A percentile compares a stretch with the other conserved stretches of the same genome.
Conservation (phyloP, 2,797 vertebrate genomes). For the Xiphophorus birchmanni region DNA sequence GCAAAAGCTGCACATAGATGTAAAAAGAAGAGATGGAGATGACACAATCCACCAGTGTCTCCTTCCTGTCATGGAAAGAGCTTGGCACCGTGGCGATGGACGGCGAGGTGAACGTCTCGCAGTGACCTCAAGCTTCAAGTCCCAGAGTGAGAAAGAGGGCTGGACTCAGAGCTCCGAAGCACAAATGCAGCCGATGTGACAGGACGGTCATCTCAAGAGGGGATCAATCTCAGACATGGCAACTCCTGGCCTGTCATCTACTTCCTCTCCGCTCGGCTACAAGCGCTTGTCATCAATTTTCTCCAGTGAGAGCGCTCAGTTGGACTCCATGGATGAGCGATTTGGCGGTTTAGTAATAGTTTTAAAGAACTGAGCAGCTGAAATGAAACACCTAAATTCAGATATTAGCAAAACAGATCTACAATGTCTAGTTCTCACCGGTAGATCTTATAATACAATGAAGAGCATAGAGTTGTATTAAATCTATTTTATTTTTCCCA, state of each 20-base stretch:
- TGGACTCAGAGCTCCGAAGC: constrained; percentile 70
- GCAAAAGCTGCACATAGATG: constrained; percentile 28
- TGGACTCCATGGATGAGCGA: background rate
- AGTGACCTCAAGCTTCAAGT: constrained; percentile 53
- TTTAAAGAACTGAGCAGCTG: constrained; percentile 11
- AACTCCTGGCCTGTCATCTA: constrained; percentile 79
- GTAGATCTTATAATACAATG: background rate
- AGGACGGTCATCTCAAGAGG: constrained; percentile 83
- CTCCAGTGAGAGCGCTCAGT: constrained; percentile 57
- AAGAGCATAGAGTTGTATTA: background rate
- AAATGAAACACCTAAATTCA: background rate
- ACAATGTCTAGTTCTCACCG: background rate
- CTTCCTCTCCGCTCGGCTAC: constrained; percentile 28
- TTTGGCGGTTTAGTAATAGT: background rate
- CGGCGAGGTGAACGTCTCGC: constrained; percentile 39
- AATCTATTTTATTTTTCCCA: background rate
- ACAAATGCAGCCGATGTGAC: constrained; percentile 84
- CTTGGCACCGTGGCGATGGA: constrained; percentile 49
- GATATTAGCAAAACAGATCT: background rate
- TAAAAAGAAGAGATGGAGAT: constrained; percentile 29
- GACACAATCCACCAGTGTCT: constrained; percentile 81
- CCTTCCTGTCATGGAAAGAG: constrained; percentile 81
- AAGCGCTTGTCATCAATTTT: constrained; percentile 72
- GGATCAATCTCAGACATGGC: constrained; percentile 67
- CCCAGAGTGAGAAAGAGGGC: constrained; percentile 58